Conservation (phyloP, 2,888 invertebrate genomes). For the Mythimna lalbum region DNA sequence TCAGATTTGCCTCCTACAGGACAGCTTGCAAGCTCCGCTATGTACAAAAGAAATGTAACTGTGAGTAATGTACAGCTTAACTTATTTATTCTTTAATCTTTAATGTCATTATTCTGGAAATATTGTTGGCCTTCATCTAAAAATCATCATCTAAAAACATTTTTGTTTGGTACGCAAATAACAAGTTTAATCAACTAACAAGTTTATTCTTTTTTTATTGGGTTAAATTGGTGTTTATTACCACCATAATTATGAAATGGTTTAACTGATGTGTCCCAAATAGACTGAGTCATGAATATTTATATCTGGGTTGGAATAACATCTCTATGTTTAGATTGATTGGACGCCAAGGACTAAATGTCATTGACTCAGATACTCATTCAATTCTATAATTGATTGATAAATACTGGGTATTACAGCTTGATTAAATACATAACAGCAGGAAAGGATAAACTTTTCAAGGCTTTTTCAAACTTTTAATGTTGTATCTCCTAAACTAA, state of each 20-base stretch:
- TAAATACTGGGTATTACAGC: not conserved
- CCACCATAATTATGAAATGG: slow-evolving; percentile 18
- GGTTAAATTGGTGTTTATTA: slow-evolving; percentile 47
- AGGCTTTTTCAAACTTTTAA: not conserved
- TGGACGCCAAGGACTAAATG: slow-evolving; percentile 19
- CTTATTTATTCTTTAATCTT: not conserved
- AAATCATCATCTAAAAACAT: too few relatives aligned
- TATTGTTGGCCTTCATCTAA: not conserved
- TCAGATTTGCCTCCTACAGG: slow-evolving; percentile 99
- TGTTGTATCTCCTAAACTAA: not conserved
- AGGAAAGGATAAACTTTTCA: not conserved
- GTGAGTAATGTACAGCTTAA: slow-evolving; percentile 91
- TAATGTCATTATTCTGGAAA: not conserved
- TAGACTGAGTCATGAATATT: slow-evolving; percentile 40
- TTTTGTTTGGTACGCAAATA: not conserved
- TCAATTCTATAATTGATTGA: not conserved
- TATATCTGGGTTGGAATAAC: slow-evolving; percentile 12
- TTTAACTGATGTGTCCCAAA: slow-evolving; percentile 6
- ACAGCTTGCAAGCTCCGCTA: slow-evolving; percentile 99
- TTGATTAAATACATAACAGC: not conserved
- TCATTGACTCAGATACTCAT: slow-evolving; percentile 6
- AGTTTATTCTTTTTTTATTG: slow-evolving; percentile 44
- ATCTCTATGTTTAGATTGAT: slow-evolving; percentile 9
- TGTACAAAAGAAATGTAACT: slow-evolving; percentile 99
- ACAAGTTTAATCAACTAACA: slow-evolving; percentile 16